Evolutionary conservation across 1,140 invertebrate genomes (phyloP).

Genomic region (Epicauta chinensis): DNA sequence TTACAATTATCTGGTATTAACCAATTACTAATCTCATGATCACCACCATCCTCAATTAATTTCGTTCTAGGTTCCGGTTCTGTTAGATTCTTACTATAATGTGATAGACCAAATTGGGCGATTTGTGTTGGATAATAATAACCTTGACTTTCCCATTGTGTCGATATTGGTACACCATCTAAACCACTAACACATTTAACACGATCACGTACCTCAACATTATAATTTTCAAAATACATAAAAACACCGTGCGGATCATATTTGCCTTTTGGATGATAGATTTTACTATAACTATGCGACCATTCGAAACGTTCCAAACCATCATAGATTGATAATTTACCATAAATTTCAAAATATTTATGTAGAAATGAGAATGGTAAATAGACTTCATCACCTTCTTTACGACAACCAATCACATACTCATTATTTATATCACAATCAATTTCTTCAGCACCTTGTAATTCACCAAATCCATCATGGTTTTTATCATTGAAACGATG

Average conservation of each 20-base stretch:
- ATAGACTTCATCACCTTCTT: conserved; percentile 82
- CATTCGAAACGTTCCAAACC: conserved; percentile 79
- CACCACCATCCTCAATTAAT: conserved; percentile 65
- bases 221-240: conserved; percentile 96
- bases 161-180: conserved; percentile 89
- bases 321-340: conserved; percentile 64
- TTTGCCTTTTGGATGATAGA: conserved; percentile 79
- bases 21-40: conserved; percentile 60
- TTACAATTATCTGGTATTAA: conserved; percentile 56
- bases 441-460: conserved; percentile 63
- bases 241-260: conserved; percentile 86
- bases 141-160: conserved; percentile 88
- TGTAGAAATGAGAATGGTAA: conserved; percentile 89
- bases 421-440: conserved; percentile 89
- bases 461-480: conserved; percentile 19
- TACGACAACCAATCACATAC: conserved; percentile 74
- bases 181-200: conserved; percentile 93
- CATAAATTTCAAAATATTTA: conserved; percentile 92
- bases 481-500: no score
- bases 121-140: conserved; percentile 99
- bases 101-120: conserved; percentile 93
- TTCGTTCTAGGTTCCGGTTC: conserved; percentile 66
- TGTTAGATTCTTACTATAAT: conserved; percentile 92
- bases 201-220: conserved; percentile 89
- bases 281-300: conserved; percentile 90